Percentiles rank a stretch among this genome's conserved stretches.
Evolutionary conservation across 2,888 invertebrate species (phyloP).

Genomic region (Cataglyphis rosenhaueri): DNA sequence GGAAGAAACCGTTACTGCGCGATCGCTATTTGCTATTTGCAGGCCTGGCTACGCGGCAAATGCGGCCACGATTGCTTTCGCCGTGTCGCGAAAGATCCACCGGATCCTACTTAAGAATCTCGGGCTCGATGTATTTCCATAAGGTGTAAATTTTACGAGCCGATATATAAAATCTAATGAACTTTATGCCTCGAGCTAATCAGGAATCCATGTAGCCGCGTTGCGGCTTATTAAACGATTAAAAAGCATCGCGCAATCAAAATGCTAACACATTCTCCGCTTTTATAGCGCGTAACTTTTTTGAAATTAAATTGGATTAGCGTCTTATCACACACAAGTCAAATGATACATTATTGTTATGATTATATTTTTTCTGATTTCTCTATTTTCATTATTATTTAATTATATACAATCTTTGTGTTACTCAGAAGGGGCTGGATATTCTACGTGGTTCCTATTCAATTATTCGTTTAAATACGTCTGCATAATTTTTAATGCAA

Average conservation of each 20-base stretch:
- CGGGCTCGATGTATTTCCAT: slow-evolving; percentile 24
- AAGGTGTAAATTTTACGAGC: slow-evolving; percentile 64
- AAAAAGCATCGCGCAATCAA: background rate
- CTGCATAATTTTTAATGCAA: background rate
- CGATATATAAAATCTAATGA: slow-evolving; percentile 59
- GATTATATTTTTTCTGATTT: background rate
- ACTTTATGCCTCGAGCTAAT: slow-evolving; percentile 53
- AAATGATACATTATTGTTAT: slow-evolving; percentile 7
- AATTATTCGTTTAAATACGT: slow-evolving; percentile 1
- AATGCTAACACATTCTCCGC: background rate
- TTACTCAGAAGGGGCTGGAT: background rate
- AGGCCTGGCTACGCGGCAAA: slow-evolving; percentile 30
- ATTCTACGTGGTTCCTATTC: slow-evolving; percentile 7
- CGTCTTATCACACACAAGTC: background rate
- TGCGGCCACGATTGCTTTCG: slow-evolving; percentile 56
- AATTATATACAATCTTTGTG: slow-evolving; percentile 3
- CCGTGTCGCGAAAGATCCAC: slow-evolving; percentile 64
- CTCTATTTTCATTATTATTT: slow-evolving; percentile 9
- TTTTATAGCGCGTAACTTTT: slow-evolving; percentile 13
- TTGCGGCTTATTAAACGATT: slow-evolving; percentile 53
- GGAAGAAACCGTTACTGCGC: slow-evolving; percentile 72
- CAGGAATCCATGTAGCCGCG: slow-evolving; percentile 15
- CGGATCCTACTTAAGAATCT: slow-evolving; percentile 27
- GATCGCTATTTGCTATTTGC: slow-evolving; percentile 41
- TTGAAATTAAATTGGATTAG: slow-evolving; percentile 13